Percentiles rank a stretch among this genome's conserved stretches.
phyloP scores from a whole-genome alignment of 2,888 invertebrate species.

The Helobdella robusta region DNA sequence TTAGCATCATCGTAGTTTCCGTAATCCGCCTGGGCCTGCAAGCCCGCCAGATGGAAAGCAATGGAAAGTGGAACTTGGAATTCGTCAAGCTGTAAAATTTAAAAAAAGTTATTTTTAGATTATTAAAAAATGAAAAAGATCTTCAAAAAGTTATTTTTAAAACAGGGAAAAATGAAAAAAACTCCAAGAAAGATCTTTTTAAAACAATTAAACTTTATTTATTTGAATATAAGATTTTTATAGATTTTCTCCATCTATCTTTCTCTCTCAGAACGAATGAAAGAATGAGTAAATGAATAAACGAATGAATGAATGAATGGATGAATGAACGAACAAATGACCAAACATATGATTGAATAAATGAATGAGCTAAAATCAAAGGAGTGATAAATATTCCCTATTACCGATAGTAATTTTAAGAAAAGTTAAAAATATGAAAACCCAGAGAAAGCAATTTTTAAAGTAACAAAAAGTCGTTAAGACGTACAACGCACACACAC shows the following conservation, averaged over 20 bases:
- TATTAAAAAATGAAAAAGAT: neutral
- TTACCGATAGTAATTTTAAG: too few species aligned
- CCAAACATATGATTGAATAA: neutral
- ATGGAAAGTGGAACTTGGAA: constrained; percentile 90
- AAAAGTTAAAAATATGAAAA: too few species aligned
- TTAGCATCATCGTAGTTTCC: constrained; percentile 57
- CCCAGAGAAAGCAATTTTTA: too few species aligned
- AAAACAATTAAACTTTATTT: too few species aligned
- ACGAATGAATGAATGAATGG: neutral
- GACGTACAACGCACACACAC: neutral
- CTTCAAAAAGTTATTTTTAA: too few species aligned
- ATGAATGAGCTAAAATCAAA: neutral
- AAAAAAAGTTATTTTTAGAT: neutral
- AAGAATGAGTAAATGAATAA: neutral
- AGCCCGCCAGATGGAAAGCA: constrained; percentile 79
- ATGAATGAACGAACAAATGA: neutral
- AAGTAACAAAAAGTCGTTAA: too few species aligned
- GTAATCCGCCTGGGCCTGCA: constrained; percentile 86
- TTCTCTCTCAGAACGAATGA: too few species aligned
- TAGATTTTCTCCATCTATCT: too few species aligned
- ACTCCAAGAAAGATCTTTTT: too few species aligned
- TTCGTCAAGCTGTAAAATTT: constrained; percentile 65
- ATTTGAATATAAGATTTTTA: too few species aligned
- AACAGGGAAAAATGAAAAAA: too few species aligned
- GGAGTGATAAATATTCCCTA: too few species aligned